Evolutionary conservation across 2,888 invertebrate genomes (phyloP).

Genomic region (Drosophila borborema): DNA sequence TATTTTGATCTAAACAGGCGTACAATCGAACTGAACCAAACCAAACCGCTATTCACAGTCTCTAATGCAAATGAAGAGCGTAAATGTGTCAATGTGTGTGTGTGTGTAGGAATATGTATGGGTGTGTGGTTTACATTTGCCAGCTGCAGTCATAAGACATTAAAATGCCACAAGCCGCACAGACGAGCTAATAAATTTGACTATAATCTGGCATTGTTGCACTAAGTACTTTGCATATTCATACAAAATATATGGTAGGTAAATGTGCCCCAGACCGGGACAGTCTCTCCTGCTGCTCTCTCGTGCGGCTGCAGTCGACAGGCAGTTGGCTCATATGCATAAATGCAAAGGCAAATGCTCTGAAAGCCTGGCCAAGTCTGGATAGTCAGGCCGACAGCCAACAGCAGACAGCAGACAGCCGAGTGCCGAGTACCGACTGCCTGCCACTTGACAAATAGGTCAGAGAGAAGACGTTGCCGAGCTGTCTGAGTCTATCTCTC

Average conservation of each 20-base stretch:
- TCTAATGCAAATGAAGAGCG: background rate
- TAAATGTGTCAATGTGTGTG: background rate
- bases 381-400: constrained; percentile 36
- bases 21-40: background rate
- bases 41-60: background rate
- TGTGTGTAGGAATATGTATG: background rate
- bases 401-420: constrained; percentile 42
- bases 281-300: background rate
- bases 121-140: constrained; percentile 19
- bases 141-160: constrained; percentile 54
- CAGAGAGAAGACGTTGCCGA: constrained; percentile 53
- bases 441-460: constrained; percentile 66
- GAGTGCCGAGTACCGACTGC: constrained; percentile 24
- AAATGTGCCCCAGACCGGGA: constrained; percentile 9
- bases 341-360: constrained; percentile 55
- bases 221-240: constrained; percentile 81
- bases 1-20: too few species aligned
- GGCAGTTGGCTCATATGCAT: constrained; percentile 63
- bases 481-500: constrained; percentile 22
- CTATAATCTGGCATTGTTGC: constrained; percentile 80
- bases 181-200: constrained; percentile 77
- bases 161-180: constrained; percentile 52
- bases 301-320: constrained; percentile 36
- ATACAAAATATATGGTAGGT: constrained; percentile 65
- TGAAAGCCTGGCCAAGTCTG: constrained; percentile 31